phyloP scores from a whole-genome alignment of 2,888 invertebrate species.

The Ectropis crepuscularia region DNA sequence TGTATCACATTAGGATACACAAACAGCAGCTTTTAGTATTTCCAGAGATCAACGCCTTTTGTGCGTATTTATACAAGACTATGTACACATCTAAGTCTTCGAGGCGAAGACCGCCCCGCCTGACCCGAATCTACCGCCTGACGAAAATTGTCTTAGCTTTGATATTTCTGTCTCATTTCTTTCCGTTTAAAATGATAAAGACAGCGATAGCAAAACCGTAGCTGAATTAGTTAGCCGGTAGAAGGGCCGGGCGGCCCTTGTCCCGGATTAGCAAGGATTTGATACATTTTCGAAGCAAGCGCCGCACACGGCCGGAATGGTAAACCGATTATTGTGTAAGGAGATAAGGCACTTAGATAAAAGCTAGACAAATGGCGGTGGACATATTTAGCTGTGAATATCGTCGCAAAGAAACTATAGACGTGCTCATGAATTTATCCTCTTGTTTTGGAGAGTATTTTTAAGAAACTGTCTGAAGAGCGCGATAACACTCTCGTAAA shows the following conservation, averaged over 20 bases:
- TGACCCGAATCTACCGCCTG: no score
- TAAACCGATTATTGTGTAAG: constrained; percentile 19
- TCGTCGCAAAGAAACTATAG: neutral
- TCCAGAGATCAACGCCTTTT: no score
- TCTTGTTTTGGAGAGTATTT: neutral
- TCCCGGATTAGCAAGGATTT: constrained; percentile 16
- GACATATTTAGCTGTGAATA: constrained; percentile 6
- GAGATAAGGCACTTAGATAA: constrained; percentile 18
- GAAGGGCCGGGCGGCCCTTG: constrained; percentile 2
- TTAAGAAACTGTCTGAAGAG: no score
- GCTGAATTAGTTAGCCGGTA: no score
- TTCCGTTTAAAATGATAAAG: no score
- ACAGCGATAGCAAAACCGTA: no score
- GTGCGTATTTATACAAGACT: neutral
- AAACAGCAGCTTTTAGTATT: no score
- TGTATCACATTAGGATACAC: no score
- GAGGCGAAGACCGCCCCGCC: neutral
- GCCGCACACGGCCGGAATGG: constrained; percentile 9
- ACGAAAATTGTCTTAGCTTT: no score
- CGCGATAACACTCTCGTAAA: no score
- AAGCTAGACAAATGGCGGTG: constrained; percentile 15
- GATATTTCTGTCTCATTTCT: no score
- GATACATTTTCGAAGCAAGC: constrained; percentile 8
- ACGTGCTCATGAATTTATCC: neutral
- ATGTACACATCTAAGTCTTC: neutral